Evolutionary conservation across 53 echinoderm and acorn worm species (phyloP).

Genomic region (Apostichopus leukothele): DNA sequence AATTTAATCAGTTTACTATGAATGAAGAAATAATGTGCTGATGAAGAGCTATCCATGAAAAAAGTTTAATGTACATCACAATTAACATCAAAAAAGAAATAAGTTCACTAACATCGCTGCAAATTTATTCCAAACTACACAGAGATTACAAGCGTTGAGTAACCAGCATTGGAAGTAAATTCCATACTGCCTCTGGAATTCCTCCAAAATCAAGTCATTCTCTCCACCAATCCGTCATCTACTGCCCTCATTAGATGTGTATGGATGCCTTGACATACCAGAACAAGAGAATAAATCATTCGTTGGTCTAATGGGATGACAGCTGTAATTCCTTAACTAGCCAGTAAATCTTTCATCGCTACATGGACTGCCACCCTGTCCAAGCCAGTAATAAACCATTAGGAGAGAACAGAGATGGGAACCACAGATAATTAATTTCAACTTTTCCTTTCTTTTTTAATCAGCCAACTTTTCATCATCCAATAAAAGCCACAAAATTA

Average conservation of each 20-base stretch:
- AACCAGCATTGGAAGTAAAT: too few species aligned
- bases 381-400: conserved; percentile 9
- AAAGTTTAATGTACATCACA: too few species aligned
- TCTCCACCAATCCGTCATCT: background rate
- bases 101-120: too few species aligned
- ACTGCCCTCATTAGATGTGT: conserved; percentile 1
- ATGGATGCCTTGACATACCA: conserved; percentile 11
- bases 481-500: conserved; percentile 3
- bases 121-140: too few species aligned
- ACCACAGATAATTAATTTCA: conserved; percentile 10
- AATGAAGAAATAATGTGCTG: too few species aligned
- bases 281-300: background rate
- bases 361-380: conserved; percentile 6
- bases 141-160: too few species aligned
- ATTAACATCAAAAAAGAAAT: too few species aligned
- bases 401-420: background rate
- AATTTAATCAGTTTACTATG: too few species aligned
- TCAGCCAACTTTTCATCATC: conserved; percentile 5
- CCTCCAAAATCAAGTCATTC: background rate
- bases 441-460: background rate
- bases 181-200: background rate
- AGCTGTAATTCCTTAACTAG: conserved; percentile 10
- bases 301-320: conserved; percentile 2
- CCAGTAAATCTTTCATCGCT: background rate
- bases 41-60: too few species aligned